Conservation (phyloP, 2,113 vertebrate species). For the Spheniscus mendiculus region DNA sequence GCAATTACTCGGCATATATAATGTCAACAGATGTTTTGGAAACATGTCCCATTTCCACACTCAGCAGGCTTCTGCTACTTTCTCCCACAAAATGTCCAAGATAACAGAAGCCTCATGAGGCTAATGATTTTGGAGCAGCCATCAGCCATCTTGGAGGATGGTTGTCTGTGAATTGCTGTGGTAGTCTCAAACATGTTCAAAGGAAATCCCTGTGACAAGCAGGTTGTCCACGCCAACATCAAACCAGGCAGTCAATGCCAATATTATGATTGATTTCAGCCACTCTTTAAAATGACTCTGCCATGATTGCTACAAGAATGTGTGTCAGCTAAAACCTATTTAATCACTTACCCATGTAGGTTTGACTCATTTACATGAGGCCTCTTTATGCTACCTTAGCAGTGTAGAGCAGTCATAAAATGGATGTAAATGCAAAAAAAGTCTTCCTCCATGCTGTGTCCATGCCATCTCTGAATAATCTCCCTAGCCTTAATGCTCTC, state of each 20-base stretch:
- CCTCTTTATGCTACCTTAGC: not conserved
- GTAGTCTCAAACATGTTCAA: not conserved
- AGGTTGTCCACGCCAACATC: not conserved
- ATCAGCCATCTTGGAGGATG: not conserved
- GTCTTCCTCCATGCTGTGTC: not conserved
- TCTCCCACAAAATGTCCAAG: not conserved
- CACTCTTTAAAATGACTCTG: not conserved
- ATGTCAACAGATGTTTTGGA: constrained; percentile 57
- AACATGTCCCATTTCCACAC: constrained; percentile 20
- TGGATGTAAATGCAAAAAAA: not conserved
- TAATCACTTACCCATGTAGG: not conserved
- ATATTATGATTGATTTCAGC: not conserved
- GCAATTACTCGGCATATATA: not conserved
- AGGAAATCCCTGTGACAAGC: not conserved
- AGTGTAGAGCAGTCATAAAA: not conserved
- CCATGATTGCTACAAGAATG: not conserved
- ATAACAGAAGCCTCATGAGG: not conserved
- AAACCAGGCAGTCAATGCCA: not conserved
- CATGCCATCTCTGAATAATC: not conserved
- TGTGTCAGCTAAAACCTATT: not conserved
- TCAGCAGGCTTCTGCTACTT: not conserved
- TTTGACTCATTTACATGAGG: not conserved
- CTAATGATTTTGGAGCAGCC: not conserved
- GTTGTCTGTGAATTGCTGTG: not conserved
- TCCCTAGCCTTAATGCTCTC: not conserved